Conservation (phyloP, 2,797 vertebrate species). For the Schizopygopsis malacanthus region DNA sequence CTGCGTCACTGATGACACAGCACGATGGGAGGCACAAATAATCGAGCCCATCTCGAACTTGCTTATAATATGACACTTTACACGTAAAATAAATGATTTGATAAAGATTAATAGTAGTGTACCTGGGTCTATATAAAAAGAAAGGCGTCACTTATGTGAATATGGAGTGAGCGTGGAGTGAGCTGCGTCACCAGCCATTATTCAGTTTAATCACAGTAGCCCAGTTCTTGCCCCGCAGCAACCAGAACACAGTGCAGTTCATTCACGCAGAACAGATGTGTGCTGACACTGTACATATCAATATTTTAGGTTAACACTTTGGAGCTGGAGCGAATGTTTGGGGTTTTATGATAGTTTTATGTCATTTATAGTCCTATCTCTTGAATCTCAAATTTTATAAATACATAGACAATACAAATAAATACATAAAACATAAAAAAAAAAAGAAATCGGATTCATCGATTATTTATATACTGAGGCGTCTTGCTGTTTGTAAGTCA, state of each 20-base stretch:
- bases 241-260: not conserved
- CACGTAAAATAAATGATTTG: not conserved
- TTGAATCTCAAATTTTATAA: not conserved
- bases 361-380: not conserved
- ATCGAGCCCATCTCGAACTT: not conserved
- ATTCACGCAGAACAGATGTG: conserved; percentile 30
- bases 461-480: not conserved
- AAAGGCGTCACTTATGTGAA: not conserved
- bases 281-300: conserved; percentile 20
- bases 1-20: conserved; percentile 37
- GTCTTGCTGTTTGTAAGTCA: no score
- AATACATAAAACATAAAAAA: not conserved
- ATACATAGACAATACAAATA: not conserved
- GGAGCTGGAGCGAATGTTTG: not conserved
- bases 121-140: not conserved
- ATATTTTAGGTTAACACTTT: conserved; percentile 32
- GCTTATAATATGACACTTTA: not conserved
- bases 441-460: not conserved
- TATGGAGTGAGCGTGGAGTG: not conserved
- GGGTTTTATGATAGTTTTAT: not conserved
- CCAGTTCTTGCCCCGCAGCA: not conserved
- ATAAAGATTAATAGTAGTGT: not conserved
- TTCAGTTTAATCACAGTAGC: conserved; percentile 10
- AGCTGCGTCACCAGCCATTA: not conserved
- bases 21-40: not conserved